A percentile compares a stretch with the other conserved stretches of the same genome.
Evolutionary conservation across 2,113 vertebrate genomes (phyloP).

Genomic region (Cynoglossus semilaevis): DNA sequence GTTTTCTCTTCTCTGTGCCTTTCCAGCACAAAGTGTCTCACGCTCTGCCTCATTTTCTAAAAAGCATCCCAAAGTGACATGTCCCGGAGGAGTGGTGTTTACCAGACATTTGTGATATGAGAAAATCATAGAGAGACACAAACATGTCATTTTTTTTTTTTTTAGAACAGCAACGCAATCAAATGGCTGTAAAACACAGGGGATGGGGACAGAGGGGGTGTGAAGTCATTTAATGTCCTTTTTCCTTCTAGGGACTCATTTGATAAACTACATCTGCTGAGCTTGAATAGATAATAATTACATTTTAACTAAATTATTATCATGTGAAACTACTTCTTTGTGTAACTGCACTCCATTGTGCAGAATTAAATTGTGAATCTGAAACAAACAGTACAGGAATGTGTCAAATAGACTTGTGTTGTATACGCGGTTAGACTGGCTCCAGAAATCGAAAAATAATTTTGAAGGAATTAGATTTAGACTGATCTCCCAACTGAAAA

Average conservation of each 20-base stretch:
- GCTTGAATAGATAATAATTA: not conserved
- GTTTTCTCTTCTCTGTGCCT: conserved; percentile 15
- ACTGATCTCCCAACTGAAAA: no score
- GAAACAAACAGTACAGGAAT: no score
- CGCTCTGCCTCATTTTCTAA: conserved; percentile 12
- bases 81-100: not conserved
- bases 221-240: conserved; percentile 35
- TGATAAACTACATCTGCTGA: conserved; percentile 7
- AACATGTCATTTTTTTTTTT: not conserved
- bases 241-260: conserved; percentile 15
- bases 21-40: conserved; percentile 19
- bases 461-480: no score
- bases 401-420: no score
- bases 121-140: conserved; percentile 3
- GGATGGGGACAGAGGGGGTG: conserved; percentile 18
- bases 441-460: no score
- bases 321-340: not conserved
- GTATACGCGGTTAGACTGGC: no score
- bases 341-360: no score
- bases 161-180: conserved; percentile 5
- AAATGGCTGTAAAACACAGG: conserved; percentile 24
- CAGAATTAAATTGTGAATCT: no score
- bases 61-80: conserved; percentile 8
- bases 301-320: conserved; percentile 8
- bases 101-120: conserved; percentile 18